phyloP scores from a whole-genome alignment of 2,797 vertebrate genomes.

The Carcharodon carcharias region DNA sequence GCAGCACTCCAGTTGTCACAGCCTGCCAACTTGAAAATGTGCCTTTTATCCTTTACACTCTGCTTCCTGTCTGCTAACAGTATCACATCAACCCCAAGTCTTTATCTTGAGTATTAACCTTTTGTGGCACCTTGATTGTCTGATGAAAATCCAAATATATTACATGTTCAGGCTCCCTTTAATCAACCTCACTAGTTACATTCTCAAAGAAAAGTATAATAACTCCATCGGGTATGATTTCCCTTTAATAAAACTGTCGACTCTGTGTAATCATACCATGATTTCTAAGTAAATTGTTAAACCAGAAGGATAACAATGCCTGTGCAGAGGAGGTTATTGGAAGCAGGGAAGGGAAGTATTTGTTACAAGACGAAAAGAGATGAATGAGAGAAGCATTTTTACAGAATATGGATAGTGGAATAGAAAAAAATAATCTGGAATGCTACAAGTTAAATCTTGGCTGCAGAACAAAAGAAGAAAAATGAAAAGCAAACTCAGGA shows the following conservation, averaged over 20 bases:
- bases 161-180: neutral
- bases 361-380: neutral
- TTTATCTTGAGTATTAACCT: neutral
- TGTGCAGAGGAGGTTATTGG: too few relatives aligned
- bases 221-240: neutral
- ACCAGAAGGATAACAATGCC: neutral
- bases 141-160: too few relatives aligned
- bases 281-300: neutral
- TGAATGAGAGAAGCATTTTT: neutral
- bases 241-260: neutral
- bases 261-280: neutral
- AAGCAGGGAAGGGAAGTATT: neutral
- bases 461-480: neutral
- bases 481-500: neutral
- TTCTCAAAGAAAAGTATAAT: neutral
- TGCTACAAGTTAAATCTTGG: neutral
- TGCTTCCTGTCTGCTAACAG: neutral
- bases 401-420: neutral
- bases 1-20: neutral
- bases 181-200: neutral
- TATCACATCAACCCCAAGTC: neutral
- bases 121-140: neutral
- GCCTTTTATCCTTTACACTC: neutral
- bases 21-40: neutral
- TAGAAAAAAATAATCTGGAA: neutral